Evolutionary conservation across 2,797 vertebrate species (phyloP), one percentile per base, ranked within the genome.

Genomic region (Onychomys torridus): DNA sequence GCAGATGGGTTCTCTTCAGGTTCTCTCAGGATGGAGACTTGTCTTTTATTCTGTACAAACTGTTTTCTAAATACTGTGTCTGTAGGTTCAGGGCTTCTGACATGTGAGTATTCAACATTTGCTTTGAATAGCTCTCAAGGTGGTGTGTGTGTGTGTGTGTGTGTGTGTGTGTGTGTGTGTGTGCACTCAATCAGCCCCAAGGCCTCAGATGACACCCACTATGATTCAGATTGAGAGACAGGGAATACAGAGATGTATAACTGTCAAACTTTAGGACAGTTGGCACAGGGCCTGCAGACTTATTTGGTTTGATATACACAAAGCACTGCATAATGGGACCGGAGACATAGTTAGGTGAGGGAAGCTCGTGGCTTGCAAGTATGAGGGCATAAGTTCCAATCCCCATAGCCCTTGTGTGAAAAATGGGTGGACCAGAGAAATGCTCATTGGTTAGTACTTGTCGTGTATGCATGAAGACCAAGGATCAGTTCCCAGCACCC

Each of bases 121-220:
- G 43, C 59, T 79, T 2, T 21, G n/a, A 82, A 52, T 10, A 13
- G 29, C 43, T 91, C 79, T 78, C 89, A 13, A 82, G 21, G 0
- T 3, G 0, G 2, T 84, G 82, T 46, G 5, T 40, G 13, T 16
- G 13, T 37, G 3, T 40, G n/a, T 11, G 57, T 27, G 55, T 77
- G 40, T 77, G 27, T 77, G 27, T 77, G 14, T 3, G 27, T 49
- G 29, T 52, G 16, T 78, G 16, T 52, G 46, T 78, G 29, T 10
- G 29, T 34, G 6, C 3, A 1, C 0, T 1, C 46, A 10, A 12
- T 23, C 65, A 21, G 49, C 65, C 61, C 9, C 5, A 0, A 0
- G 37, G 73, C 32, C 93, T 79, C 61, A 3, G 40, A 25, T 34
- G 87, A 71, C 6, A 2, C 10, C 73, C 57, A 1, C 19, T 4